These are phyloP conservation scores for Bubo bubo DNA, from an alignment of 2,113 vertebrate genomes.

Conservation along the genomic window DNA sequence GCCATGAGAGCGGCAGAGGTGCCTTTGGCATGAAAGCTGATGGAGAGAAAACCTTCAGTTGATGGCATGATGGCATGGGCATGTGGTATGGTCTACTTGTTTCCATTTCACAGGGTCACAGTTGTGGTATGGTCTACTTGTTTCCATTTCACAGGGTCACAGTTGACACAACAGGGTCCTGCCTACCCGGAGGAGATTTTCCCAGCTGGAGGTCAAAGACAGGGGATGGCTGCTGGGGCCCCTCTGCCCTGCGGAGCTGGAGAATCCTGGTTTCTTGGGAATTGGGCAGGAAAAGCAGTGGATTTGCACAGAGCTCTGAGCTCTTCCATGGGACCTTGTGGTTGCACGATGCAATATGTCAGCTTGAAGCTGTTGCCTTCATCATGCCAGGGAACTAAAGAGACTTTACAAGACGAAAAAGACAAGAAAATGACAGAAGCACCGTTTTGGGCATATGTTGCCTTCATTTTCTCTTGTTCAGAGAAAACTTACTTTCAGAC, in stretches of 20 bases:
- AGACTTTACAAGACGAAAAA: background rate
- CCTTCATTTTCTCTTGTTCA: background rate
- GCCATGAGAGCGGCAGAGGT: background rate
- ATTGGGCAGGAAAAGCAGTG: background rate
- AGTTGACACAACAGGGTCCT: background rate
- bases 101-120: background rate
- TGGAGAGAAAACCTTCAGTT: background rate
- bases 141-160: background rate
- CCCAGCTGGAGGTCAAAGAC: background rate
- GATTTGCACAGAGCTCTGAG: background rate
- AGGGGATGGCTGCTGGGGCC: background rate
- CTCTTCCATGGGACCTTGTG: background rate
- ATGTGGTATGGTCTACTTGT: background rate
- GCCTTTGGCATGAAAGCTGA: background rate
- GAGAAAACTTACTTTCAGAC: background rate
- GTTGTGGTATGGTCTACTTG: accelerated
- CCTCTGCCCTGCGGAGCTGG: background rate
- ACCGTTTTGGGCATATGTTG: background rate
- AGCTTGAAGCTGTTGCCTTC: background rate
- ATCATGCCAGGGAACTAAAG: background rate
- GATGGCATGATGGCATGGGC: background rate
- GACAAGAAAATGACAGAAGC: background rate
- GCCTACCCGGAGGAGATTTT: background rate
- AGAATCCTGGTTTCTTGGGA: background rate
- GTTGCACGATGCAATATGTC: accelerated